These are phyloP conservation scores for Palythoa heliodiscus DNA, from an alignment of 92 coral and sea anemone species.

Conservation along the genomic window DNA sequence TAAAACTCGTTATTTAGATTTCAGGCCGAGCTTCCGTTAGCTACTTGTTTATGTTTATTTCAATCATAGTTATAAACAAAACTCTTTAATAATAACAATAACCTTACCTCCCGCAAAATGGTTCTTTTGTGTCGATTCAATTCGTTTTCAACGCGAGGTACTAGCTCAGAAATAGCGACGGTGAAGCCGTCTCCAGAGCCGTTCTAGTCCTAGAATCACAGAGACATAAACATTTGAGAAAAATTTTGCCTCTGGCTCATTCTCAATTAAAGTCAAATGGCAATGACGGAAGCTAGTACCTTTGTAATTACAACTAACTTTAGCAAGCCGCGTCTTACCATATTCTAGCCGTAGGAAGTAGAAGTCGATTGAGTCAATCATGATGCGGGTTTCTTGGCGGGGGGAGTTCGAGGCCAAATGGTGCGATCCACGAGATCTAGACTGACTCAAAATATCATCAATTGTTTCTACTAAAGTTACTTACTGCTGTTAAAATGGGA, in stretches of 20 bases:
- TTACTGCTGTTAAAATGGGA: slow-evolving; percentile 32
- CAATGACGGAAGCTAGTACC: slow-evolving; percentile 6
- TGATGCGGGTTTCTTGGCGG: background rate
- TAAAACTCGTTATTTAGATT: no score
- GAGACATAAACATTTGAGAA: background rate
- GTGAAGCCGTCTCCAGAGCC: background rate
- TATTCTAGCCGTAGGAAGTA: background rate
- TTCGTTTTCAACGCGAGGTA: no score
- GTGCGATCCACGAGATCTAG: background rate
- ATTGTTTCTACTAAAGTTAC: slow-evolving; percentile 20
- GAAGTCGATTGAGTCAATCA: background rate
- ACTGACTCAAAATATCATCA: slow-evolving; percentile 24
- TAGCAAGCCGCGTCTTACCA: background rate
- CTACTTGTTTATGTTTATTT: no score
- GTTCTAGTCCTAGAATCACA: background rate
- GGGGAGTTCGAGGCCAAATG: background rate
- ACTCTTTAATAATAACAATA: no score
- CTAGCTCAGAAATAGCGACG: no score
- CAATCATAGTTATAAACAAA: no score
- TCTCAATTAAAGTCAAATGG: slow-evolving; percentile 21
- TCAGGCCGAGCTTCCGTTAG: no score
- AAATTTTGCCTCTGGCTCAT: slow-evolving; percentile 6
- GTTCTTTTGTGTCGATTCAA: no score
- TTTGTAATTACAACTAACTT: slow-evolving; percentile 14
- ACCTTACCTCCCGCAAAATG: no score